Conservation (phyloP, 2,888 invertebrate genomes). For the Nomada fucata region DNA sequence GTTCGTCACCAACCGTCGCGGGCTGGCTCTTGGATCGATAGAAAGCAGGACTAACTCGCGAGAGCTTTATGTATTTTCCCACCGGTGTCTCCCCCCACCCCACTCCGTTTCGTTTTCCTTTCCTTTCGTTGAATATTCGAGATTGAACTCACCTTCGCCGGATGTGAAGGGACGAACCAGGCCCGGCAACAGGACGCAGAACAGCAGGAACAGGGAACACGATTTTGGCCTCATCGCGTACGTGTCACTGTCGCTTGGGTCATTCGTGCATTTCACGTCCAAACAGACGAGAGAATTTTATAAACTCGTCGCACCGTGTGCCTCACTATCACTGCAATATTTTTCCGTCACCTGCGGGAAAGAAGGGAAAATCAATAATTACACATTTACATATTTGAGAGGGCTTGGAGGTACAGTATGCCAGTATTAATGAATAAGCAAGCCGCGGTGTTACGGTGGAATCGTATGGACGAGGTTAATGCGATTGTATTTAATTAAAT, state of each 20-base stretch:
- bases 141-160: constrained; percentile 79
- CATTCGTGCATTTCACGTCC: constrained; percentile 80
- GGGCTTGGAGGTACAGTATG: too few species aligned
- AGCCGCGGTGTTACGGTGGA: too few species aligned
- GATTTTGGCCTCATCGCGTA: constrained; percentile 82
- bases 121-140: neutral
- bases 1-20: constrained; percentile 25
- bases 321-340: constrained; percentile 29
- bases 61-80: constrained; percentile 18
- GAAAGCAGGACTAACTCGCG: constrained; percentile 41
- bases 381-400: too few species aligned
- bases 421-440: neutral
- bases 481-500: constrained; percentile 6
- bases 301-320: constrained; percentile 26
- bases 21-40: constrained; percentile 21
- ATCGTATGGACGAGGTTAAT: neutral
- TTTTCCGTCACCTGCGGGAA: constrained; percentile 47
- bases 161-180: constrained; percentile 79
- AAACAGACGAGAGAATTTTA: neutral
- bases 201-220: constrained; percentile 79
- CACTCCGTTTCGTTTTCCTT: neutral
- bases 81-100: neutral
- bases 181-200: constrained; percentile 78
- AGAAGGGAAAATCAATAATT: neutral
- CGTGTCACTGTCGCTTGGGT: constrained; percentile 69